These are phyloP conservation scores for Clepsis dumicolana DNA, from an alignment of 2,888 invertebrate species.

Conservation along the genomic window DNA sequence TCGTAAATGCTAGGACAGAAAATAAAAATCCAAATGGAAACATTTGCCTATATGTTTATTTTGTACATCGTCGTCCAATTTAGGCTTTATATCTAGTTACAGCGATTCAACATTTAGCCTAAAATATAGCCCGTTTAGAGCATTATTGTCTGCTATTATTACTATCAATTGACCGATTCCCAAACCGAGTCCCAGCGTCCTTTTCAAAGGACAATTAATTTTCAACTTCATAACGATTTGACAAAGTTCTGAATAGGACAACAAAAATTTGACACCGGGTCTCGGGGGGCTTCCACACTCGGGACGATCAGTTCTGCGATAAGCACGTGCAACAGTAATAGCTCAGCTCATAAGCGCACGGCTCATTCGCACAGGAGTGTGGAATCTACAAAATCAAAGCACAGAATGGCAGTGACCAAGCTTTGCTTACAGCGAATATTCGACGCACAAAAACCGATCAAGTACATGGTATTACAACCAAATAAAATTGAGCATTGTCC, in stretches of 20 bases:
- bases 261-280: not conserved
- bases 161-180: slow-evolving; percentile 39
- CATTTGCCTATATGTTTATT: slow-evolving; percentile 48
- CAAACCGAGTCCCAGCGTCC: slow-evolving; percentile 17
- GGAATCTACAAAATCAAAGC: not conserved
- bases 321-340: not conserved
- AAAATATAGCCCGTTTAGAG: slow-evolving; percentile 40
- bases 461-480: slow-evolving; percentile 40
- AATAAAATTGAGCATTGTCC: slow-evolving; percentile 34
- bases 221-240: slow-evolving; percentile 1
- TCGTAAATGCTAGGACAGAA: not conserved
- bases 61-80: slow-evolving; percentile 44
- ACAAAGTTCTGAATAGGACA: slow-evolving; percentile 15
- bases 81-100: slow-evolving; percentile 11
- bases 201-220: not conserved
- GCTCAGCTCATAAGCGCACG: not conserved
- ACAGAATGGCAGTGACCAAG: slow-evolving; percentile 26
- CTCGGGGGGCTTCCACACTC: slow-evolving; percentile 1
- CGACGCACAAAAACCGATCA: slow-evolving; percentile 1
- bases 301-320: not conserved
- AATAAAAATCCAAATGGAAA: slow-evolving; percentile 26
- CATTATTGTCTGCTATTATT: slow-evolving; percentile 44
- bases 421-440: not conserved
- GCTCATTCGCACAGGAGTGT: not conserved
- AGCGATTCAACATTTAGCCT: slow-evolving; percentile 17